Base-by-base conservation (phyloP, 2,113 vertebrate genomes). In the Heterotilapia buettikoferi region DNA sequence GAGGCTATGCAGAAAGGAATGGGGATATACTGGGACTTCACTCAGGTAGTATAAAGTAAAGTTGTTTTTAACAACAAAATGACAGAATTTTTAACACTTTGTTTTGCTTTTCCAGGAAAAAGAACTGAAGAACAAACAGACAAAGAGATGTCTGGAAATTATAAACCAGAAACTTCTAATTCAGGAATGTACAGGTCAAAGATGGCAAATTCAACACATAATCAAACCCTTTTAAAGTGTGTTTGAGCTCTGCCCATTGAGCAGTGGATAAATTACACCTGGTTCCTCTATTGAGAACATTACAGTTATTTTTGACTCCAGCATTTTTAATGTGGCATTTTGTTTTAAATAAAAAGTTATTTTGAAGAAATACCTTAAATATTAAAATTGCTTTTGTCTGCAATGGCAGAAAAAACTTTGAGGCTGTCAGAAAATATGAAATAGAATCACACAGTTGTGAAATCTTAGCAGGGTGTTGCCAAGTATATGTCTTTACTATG, bases 1-100 rank as follows among this genome's bases (percentile, higher is more conserved):
- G 90, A 93, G 6, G 94, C 93, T 1, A 11, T 87, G 52, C 76
- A 93, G 86, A 93, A 88, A 79, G 90, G 90, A 33, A 91, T 95
- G 71, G 87, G 92, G 13, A 94, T 95, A 63, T 33, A 92, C 89
- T 97, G 96, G 96, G 92, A 96, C 68, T 96, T 97, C 66, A 93
- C 88, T 93, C 95, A 97, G 96, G 96, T 96, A 90, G 2, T 2
- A 5, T 7, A n/a, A 24, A 36, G 7, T 68, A 7, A 33, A 33
- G 31, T 33, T 7, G 6, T 33, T 7, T 7, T 33, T 33, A 33
- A 33, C 6, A 33, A 7, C 31, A 33, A 33, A 33, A 2, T 33
- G 31, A 2, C 31, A 7, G 6, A 33, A 33, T 36, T 7, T 12
- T 16, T 33, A 33, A 33, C 31, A 6, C 6, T 33, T 33, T 33